phyloP scores from a whole-genome alignment of 1,140 invertebrate species.

The Pseudomyrmex concolor region DNA sequence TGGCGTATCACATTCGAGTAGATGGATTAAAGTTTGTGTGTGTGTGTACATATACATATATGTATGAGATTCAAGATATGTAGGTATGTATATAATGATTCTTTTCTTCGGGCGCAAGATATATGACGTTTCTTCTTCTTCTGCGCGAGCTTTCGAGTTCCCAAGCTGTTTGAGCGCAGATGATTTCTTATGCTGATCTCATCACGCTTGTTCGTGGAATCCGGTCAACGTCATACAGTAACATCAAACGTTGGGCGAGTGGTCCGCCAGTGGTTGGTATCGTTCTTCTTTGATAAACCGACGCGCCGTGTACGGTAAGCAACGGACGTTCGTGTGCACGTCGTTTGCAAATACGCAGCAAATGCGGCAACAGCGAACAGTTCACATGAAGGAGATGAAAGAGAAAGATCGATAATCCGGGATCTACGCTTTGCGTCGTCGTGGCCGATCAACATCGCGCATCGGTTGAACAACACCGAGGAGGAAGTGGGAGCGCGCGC shows the following conservation, averaged over 20 bases:
- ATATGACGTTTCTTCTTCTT: background rate
- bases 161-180: slow-evolving; percentile 16
- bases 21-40: background rate
- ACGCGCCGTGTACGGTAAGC: slow-evolving; percentile 41
- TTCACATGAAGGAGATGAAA: slow-evolving; percentile 30
- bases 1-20: background rate
- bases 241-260: slow-evolving; percentile 43
- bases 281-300: slow-evolving; percentile 33
- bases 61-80: no score
- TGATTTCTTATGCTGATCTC: background rate
- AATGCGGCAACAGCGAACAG: slow-evolving; percentile 8
- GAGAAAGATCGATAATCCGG: slow-evolving; percentile 39
- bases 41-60: no score
- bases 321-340: slow-evolving; percentile 14
- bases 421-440: slow-evolving; percentile 8
- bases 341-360: slow-evolving; percentile 46
- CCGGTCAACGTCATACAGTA: background rate
- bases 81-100: background rate
- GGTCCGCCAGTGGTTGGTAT: slow-evolving; percentile 7
- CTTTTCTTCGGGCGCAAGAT: background rate
- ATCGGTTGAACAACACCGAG: slow-evolving; percentile 2
- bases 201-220: slow-evolving; percentile 10
- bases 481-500: no score
- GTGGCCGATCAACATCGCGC: slow-evolving; percentile 12
- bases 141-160: background rate